Evolutionary conservation across 1,140 invertebrate genomes (phyloP).

Genomic region (Aphis gossypii): DNA sequence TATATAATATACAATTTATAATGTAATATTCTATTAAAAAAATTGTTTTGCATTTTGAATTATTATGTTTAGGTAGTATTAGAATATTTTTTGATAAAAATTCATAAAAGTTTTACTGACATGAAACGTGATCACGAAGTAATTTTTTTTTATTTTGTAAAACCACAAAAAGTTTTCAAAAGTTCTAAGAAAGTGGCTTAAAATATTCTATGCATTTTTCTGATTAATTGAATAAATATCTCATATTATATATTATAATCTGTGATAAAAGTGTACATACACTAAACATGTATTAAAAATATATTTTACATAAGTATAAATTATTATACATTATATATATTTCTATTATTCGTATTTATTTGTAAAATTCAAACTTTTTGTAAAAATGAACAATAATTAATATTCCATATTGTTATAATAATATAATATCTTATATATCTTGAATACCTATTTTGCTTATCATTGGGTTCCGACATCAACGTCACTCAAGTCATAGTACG

Average conservation of each 20-base stretch:
- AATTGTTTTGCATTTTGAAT: not conserved
- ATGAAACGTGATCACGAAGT: not conserved
- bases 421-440: not conserved
- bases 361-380: not conserved
- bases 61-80: too few relatives aligned
- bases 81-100: not conserved
- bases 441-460: not conserved
- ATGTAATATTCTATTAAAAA: not conserved
- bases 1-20: not conserved
- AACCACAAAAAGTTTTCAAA: not conserved
- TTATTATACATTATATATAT: not conserved
- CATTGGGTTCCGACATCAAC: not conserved
- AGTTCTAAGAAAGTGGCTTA: not conserved
- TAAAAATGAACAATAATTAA: not conserved
- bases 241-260: not conserved
- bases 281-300: not conserved
- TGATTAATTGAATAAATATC: not conserved
- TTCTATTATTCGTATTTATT: not conserved
- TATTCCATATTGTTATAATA: too few relatives aligned
- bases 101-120: not conserved
- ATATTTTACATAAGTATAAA: not conserved
- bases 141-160: not conserved
- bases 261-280: not conserved
- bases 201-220: not conserved
- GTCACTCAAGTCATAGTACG: too few relatives aligned